Evolutionary conservation across 2,113 vertebrate genomes (phyloP), one percentile per base, ranked within the genome.

Genomic region (Trogon melanurus): DNA sequence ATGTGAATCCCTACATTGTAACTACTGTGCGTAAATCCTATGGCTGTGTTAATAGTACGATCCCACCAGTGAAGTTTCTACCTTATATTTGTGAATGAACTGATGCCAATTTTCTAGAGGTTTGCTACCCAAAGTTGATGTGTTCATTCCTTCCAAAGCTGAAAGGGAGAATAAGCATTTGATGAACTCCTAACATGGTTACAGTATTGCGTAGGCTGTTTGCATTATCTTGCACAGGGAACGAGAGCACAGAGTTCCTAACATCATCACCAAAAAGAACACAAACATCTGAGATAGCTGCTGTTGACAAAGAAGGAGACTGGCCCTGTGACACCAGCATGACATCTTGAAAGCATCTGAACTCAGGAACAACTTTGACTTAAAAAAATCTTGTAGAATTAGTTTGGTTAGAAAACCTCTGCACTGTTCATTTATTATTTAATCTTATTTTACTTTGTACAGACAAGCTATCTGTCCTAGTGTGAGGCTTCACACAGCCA

Each of bases 351-450:
- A 95, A 96, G 90, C 11, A 6, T 88, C 89, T 87, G 60, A 54
- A 79, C 73, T 97, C 61, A 71, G 71, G 71, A 84, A 92, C 82
- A 91, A 65, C 86, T 94, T 82, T 45, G 56, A 61, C 78, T 96
- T 94, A 80, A 83, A 96, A 85, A 94, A 89, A 70, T 36, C 74
- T 13, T 95, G 95, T 95, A 71, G 74, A 95, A 87, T 96, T 94
- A 96, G 93, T 96, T 97, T 96, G 92, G 96, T 97, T 97, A 74
- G 94, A 96, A 97, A 96, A 97, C 97, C 97, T 97, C 97, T 97
- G 93, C 96, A 94, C 97, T 29, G 48, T 95, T 97, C 98, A 99
- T 99, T 98, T 98, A 98, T 99, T 99, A 99, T 99, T 99, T 98
- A 99, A 96, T 97, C 98, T 98, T 98, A 97, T 98, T 98, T 98